Conservation (phyloP, 2,797 vertebrate species). For the Dendrocincla fuliginosa region DNA sequence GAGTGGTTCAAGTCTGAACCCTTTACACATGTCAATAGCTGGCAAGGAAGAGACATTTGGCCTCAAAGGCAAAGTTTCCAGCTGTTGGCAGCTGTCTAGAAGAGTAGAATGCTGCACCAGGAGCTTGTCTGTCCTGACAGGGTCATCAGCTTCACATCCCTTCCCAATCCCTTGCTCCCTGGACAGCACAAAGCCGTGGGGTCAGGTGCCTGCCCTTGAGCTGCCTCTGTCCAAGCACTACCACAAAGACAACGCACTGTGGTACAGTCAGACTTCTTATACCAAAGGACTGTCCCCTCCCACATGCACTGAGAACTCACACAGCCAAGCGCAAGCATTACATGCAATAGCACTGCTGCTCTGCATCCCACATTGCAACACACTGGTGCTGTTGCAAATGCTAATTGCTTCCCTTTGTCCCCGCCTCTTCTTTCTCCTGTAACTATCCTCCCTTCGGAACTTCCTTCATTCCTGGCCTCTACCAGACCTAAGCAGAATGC, state of each 20-base stretch:
- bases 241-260: neutral
- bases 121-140: neutral
- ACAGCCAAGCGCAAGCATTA: neutral
- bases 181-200: neutral
- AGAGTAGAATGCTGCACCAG: neutral
- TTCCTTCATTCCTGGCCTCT: neutral
- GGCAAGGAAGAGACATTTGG: neutral
- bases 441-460: neutral
- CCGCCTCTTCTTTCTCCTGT: neutral
- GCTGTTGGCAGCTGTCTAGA: neutral
- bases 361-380: neutral
- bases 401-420: neutral
- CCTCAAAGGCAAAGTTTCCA: neutral
- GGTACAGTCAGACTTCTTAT: neutral
- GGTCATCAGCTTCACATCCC: neutral
- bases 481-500: neutral
- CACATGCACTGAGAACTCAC: neutral
- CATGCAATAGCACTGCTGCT: neutral
- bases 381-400: neutral
- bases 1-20: neutral
- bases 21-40: neutral
- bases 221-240: neutral
- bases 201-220: accelerated
- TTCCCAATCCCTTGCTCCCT: neutral
- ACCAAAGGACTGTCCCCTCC: neutral